phyloP scores from a whole-genome alignment of 2,888 invertebrate genomes.

The Chrysomela aeneicollis region DNA sequence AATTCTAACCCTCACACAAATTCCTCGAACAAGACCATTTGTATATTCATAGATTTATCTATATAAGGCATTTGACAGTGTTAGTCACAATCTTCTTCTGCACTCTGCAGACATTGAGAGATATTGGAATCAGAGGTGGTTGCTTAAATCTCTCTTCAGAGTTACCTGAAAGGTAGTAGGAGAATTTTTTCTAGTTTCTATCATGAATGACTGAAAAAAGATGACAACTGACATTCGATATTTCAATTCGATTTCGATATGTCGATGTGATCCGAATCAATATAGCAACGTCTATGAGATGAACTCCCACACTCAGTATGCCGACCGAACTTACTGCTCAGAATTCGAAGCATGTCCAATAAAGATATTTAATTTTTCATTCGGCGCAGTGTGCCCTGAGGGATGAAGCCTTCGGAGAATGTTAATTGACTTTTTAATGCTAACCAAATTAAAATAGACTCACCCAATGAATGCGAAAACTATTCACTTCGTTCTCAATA shows the following conservation, averaged over 20 bases:
- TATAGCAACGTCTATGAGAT: neutral
- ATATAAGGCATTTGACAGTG: no score
- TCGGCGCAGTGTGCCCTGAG: constrained; percentile 33
- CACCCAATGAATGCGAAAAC: constrained; percentile 42
- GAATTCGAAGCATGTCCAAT: constrained; percentile 43
- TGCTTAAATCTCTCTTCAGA: no score
- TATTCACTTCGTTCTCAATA: constrained; percentile 36
- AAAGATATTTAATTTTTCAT: constrained; percentile 52
- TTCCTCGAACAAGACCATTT: no score
- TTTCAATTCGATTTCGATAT: neutral
- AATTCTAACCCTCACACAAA: no score
- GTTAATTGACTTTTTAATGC: constrained; percentile 50
- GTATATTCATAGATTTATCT: no score
- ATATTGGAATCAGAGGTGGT: no score
- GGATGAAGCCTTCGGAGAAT: constrained; percentile 40
- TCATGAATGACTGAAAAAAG: no score
- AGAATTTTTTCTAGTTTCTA: no score
- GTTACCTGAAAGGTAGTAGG: no score
- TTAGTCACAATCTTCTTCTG: no score
- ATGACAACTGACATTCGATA: no score
- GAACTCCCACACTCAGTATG: neutral
- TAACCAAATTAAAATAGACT: constrained; percentile 43
- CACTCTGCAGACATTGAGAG: no score
- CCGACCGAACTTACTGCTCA: constrained; percentile 20
- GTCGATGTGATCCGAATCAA: neutral